phyloP scores from a whole-genome alignment of 2,888 invertebrate species.

The Helobdella robusta region DNA sequence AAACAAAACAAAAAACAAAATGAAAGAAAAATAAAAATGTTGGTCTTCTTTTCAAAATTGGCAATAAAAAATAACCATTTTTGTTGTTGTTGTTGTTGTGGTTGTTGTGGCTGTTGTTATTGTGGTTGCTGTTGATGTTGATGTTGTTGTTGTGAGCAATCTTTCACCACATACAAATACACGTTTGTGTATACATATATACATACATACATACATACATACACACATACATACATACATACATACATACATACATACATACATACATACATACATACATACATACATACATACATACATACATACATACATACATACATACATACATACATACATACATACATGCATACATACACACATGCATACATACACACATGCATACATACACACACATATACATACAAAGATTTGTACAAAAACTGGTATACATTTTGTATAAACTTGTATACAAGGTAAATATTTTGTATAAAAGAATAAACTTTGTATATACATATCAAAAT shows the following conservation, averaged over 20 bases:
- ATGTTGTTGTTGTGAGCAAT: neutral
- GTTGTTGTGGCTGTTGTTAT: neutral
- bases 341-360: constrained; percentile 12
- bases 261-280: constrained; percentile 16
- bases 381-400: constrained; percentile 16
- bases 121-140: neutral
- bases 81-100: neutral
- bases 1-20: too few relatives aligned
- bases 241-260: constrained; percentile 16
- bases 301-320: constrained; percentile 16
- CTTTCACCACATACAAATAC: neutral
- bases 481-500: too few relatives aligned
- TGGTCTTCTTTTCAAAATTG: too few relatives aligned
- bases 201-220: constrained; percentile 16
- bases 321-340: constrained; percentile 16
- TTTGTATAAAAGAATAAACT: too few relatives aligned
- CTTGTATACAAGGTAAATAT: too few relatives aligned
- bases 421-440: too few relatives aligned
- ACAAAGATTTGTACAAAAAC: too few relatives aligned
- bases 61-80: too few relatives aligned
- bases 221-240: constrained; percentile 15
- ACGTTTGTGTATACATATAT: constrained; percentile 1
- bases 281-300: constrained; percentile 16
- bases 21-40: too few relatives aligned
- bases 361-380: constrained; percentile 9